Percentiles rank a stretch among this genome's conserved stretches.
Evolutionary conservation across 1,140 invertebrate species (phyloP).

Genomic region (Drosophila sucinea): DNA sequence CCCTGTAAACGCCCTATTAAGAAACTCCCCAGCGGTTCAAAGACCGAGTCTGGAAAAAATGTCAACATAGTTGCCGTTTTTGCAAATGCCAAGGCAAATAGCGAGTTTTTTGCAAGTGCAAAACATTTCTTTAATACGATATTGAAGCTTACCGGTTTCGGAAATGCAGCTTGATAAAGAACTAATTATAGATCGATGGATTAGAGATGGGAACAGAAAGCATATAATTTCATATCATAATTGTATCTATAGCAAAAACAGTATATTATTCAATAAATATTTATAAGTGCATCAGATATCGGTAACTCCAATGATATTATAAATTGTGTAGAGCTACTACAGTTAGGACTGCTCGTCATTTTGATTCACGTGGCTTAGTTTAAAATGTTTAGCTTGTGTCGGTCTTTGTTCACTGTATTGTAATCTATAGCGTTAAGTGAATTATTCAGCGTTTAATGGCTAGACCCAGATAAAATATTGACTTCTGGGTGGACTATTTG

Average conservation of each 20-base stretch:
- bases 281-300: not conserved
- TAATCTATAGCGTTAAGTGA: no score
- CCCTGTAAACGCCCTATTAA: not conserved
- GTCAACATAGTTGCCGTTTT: no score
- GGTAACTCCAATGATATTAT: not conserved
- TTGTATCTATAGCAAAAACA: not conserved
- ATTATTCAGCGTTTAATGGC: not conserved
- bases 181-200: not conserved
- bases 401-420: no score
- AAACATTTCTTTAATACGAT: no score
- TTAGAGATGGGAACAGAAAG: not conserved
- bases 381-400: not conserved
- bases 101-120: not conserved
- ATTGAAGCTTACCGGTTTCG: no score
- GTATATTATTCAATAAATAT: not conserved
- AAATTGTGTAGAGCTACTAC: no score
- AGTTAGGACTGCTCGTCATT: no score
- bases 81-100: no score
- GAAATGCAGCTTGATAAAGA: not conserved
- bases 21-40: no score
- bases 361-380: no score
- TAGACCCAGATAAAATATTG: not conserved
- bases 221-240: not conserved
- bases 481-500: not conserved
- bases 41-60: no score